phyloP scores from a whole-genome alignment of 2,797 vertebrate species.

The Alcedo quadribrachys region DNA sequence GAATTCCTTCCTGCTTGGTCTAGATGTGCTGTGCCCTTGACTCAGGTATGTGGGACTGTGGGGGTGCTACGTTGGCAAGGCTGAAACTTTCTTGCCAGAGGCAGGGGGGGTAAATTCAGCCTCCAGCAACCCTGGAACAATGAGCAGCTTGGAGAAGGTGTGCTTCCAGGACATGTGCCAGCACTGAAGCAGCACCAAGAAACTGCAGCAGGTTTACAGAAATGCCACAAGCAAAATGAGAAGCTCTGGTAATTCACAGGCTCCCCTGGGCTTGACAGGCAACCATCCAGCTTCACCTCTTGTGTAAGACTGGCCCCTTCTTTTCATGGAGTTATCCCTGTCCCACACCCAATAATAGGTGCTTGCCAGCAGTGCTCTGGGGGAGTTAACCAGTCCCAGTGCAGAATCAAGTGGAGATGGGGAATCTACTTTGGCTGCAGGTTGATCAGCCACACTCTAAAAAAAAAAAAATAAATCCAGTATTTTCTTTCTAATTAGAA shows the following conservation, averaged over 20 bases:
- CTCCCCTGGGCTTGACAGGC: slow-evolving; percentile 44
- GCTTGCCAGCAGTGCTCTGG: slow-evolving; percentile 29
- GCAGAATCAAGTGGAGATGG: background rate
- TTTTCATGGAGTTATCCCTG: slow-evolving; percentile 28
- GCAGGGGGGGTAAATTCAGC: background rate
- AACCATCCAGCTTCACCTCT: slow-evolving; percentile 57
- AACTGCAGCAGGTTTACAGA: slow-evolving; percentile 48
- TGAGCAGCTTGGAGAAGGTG: slow-evolving; percentile 34
- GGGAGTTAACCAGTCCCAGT: slow-evolving; percentile 5
- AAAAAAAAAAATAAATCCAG: background rate
- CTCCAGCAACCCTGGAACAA: slow-evolving; percentile 44
- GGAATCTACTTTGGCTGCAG: background rate
- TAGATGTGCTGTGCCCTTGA: background rate
- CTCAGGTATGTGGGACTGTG: background rate
- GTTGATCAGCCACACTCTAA: background rate
- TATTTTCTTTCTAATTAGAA: slow-evolving; percentile 26
- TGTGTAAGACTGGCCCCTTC: slow-evolving; percentile 59
- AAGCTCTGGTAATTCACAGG: slow-evolving; percentile 53
- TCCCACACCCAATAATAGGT: slow-evolving; percentile 36
- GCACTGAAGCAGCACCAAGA: slow-evolving; percentile 40
- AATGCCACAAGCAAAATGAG: slow-evolving; percentile 59
- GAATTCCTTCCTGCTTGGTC: background rate
- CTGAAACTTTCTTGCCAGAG: slow-evolving; percentile 24
- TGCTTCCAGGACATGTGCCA: slow-evolving; percentile 58
- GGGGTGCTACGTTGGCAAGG: background rate